phyloP scores from a whole-genome alignment of 2,113 vertebrate species.

The Phylloscopus whistleri region DNA sequence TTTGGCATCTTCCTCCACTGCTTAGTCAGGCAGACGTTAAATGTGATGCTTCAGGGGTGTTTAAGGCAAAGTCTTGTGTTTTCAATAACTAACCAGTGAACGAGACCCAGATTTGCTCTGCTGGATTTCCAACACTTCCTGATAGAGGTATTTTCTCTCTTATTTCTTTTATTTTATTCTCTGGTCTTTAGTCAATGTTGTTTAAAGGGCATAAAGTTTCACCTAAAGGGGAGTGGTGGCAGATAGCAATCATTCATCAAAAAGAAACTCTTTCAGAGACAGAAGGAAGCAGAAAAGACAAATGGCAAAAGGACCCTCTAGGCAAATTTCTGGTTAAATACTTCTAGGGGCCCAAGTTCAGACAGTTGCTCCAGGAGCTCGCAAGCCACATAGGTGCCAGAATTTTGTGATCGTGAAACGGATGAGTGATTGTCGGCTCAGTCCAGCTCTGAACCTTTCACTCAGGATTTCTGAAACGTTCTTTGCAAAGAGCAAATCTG shows the following conservation, averaged over 20 bases:
- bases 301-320: neutral
- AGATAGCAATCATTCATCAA: neutral
- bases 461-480: slow-evolving; percentile 11
- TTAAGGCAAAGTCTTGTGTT: neutral
- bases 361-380: neutral
- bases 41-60: neutral
- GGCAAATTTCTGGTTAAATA: slow-evolving; percentile 25
- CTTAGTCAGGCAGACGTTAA: neutral
- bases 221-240: neutral
- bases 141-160: neutral
- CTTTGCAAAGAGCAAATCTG: slow-evolving; percentile 50
- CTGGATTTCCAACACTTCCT: neutral
- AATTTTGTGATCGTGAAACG: fast-evolving
- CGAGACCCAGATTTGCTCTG: neutral
- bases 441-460: slow-evolving; percentile 23
- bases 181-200: neutral
- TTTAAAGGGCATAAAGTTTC: slow-evolving; percentile 3
- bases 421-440: neutral
- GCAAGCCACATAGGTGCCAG: neutral
- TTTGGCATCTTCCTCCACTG: neutral
- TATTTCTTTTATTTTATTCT: neutral
- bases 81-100: neutral
- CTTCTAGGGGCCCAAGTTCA: neutral
- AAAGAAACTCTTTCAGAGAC: neutral
- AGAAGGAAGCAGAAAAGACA: neutral